These are phyloP conservation scores for Pachyuromys duprasi DNA, from an alignment of 2,797 vertebrate species.

Conservation along the genomic window DNA sequence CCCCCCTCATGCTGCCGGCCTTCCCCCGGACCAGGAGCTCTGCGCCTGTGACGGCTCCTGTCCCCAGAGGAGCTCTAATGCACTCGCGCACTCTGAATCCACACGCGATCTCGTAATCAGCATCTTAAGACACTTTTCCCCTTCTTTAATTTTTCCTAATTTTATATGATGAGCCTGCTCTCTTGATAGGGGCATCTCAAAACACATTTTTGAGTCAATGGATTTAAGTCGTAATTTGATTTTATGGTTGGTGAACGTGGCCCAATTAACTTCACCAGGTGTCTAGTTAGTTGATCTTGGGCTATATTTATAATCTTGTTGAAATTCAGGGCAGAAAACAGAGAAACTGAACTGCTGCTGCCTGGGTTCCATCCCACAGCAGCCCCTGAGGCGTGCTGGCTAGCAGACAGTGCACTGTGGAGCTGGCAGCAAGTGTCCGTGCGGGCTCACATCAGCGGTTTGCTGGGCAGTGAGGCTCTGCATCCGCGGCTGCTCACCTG, in stretches of 20 bases:
- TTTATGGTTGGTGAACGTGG: slow-evolving; percentile 73
- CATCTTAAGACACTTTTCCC: slow-evolving; percentile 79
- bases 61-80: slow-evolving; percentile 72
- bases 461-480: neutral
- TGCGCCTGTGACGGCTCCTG: slow-evolving; percentile 36
- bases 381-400: neutral
- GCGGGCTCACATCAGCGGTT: neutral
- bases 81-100: slow-evolving; percentile 73
- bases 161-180: slow-evolving; percentile 75
- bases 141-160: slow-evolving; percentile 82
- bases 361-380: neutral
- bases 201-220: slow-evolving; percentile 70
- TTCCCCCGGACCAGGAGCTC: neutral
- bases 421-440: neutral
- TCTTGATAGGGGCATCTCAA: slow-evolving; percentile 73
- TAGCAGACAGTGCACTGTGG: neutral
- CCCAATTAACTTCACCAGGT: slow-evolving; percentile 80
- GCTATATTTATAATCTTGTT: slow-evolving; percentile 80
- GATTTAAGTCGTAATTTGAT: slow-evolving; percentile 80
- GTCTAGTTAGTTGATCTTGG: slow-evolving; percentile 72
- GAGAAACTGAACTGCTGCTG: slow-evolving; percentile 62
- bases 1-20: neutral
- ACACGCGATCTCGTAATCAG: slow-evolving; percentile 79
- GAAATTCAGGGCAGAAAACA: slow-evolving; percentile 75
- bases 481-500: neutral